Evolutionary conservation across 1,140 invertebrate genomes (phyloP).

Genomic region (Sipha flava): DNA sequence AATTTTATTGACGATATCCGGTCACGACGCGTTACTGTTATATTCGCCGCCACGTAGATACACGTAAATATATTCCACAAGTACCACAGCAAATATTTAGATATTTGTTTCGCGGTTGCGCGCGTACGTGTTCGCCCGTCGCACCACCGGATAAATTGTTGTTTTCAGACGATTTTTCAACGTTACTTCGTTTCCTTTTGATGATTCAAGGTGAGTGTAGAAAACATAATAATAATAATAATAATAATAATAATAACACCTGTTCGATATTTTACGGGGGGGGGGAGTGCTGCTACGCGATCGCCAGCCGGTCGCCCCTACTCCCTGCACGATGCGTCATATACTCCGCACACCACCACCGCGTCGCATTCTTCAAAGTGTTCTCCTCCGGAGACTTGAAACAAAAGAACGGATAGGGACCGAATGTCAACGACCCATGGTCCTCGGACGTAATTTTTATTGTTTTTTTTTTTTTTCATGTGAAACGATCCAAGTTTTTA

Average conservation of each 20-base stretch:
- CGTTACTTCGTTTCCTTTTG: conserved; percentile 21
- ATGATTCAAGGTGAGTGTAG: conserved; percentile 29
- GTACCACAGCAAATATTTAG: no score
- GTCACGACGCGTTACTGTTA: not conserved
- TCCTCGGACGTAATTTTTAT: conserved; percentile 4
- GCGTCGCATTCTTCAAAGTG: conserved; percentile 4
- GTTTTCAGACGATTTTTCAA: not conserved
- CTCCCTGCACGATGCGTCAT: no score
- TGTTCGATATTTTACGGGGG: not conserved
- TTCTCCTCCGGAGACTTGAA: conserved; percentile 1
- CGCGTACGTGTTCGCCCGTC: not conserved
- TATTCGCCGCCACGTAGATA: no score
- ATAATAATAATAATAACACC: conserved; percentile 17
- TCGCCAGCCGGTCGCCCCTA: not conserved
- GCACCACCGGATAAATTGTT: not conserved
- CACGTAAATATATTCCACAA: no score
- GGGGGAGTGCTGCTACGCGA: not conserved
- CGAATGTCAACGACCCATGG: conserved; percentile 10
- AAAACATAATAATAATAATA: not conserved
- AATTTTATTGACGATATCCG: no score
- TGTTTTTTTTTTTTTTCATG: not conserved
- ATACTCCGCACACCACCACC: not conserved
- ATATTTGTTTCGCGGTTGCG: not conserved
- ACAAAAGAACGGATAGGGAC: conserved; percentile 26
- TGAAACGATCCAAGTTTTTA: not conserved